A percentile compares a stretch with the other conserved stretches of the same genome.
Evolutionary conservation across 1,140 invertebrate species (phyloP).

Genomic region (Orchestia grillus): DNA sequence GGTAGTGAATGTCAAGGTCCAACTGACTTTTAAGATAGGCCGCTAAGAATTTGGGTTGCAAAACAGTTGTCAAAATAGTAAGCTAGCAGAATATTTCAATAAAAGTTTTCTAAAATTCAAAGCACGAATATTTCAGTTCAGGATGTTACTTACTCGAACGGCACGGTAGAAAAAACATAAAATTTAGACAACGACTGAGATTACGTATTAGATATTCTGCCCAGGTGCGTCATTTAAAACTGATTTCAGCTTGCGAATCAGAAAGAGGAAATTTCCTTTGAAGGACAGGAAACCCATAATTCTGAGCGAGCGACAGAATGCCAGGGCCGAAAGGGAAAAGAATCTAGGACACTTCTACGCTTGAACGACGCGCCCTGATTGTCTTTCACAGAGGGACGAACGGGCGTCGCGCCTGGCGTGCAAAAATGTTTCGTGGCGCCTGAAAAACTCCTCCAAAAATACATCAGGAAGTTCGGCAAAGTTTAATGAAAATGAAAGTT

Average conservation of each 20-base stretch:
- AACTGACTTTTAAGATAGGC: no score
- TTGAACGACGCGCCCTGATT: constrained; percentile 35
- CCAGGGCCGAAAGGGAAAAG: constrained; percentile 33
- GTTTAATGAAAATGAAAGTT: neutral
- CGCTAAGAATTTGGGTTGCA: no score
- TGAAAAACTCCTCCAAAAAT: neutral
- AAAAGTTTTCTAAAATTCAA: no score
- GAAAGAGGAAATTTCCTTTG: neutral
- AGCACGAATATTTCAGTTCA: no score
- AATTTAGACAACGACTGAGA: neutral
- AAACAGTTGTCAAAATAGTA: no score
- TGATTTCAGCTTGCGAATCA: neutral
- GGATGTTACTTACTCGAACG: no score
- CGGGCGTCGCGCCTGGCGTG: neutral
- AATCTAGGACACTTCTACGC: constrained; percentile 40
- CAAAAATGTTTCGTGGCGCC: neutral
- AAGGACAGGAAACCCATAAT: constrained; percentile 29
- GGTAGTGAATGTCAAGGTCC: no score
- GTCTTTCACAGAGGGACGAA: constrained; percentile 1
- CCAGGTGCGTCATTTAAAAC: neutral
- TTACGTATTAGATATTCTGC: neutral
- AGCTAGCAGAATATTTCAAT: no score
- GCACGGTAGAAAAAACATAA: no score
- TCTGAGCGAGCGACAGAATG: constrained; percentile 40
- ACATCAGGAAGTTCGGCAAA: neutral